phyloP scores from a whole-genome alignment of 2,888 invertebrate genomes.

The Amphipyra tragopoginis region DNA sequence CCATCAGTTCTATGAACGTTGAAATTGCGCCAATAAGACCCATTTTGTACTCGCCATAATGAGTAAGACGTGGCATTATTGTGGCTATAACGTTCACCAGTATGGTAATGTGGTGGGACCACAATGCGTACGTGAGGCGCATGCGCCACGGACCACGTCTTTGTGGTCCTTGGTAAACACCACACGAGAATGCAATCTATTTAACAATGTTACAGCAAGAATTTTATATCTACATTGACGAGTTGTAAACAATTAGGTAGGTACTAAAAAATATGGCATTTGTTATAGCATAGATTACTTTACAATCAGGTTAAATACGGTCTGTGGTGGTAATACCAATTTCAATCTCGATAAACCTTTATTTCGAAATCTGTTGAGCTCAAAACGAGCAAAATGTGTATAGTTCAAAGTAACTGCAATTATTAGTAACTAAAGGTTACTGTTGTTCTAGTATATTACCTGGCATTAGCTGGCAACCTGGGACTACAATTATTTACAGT shows the following conservation, averaged over 20 bases:
- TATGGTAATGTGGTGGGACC: conserved; percentile 58
- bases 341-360: conserved; percentile 14
- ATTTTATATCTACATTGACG: conserved; percentile 19
- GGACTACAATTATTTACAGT: neutral
- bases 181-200: conserved; percentile 35
- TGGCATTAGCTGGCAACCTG: conserved; percentile 10
- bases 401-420: conserved; percentile 31
- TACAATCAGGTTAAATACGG: neutral
- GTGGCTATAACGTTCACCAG: conserved; percentile 43
- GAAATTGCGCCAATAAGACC: conserved; percentile 44
- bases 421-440: conserved; percentile 37
- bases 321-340: neutral
- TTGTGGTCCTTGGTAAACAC: conserved; percentile 19
- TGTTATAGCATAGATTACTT: conserved; percentile 8
- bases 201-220: conserved; percentile 23
- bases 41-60: conserved; percentile 49
- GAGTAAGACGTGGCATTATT: conserved; percentile 52
- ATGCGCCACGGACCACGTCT: conserved; percentile 38
- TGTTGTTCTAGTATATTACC: conserved; percentile 24
- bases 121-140: conserved; percentile 58
- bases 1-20: conserved; percentile 28
- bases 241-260: conserved; percentile 8
- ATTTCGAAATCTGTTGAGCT: conserved; percentile 15
- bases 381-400: conserved; percentile 37
- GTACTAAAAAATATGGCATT: neutral